phyloP scores from a whole-genome alignment of 2,113 vertebrate genomes.

The Synodontis membranacea region DNA sequence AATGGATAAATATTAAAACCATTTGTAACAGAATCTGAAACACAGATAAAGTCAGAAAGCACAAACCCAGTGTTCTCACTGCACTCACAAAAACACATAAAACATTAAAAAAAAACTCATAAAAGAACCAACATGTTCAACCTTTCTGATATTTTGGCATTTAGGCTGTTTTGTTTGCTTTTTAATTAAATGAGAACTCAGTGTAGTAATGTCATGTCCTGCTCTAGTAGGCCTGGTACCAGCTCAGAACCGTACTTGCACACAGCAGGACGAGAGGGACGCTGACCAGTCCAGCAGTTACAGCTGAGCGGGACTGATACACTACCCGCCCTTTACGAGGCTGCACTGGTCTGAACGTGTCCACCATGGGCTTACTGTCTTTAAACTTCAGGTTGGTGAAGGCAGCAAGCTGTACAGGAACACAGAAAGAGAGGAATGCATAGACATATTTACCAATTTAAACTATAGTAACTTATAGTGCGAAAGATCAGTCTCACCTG shows the following conservation, averaged over 20 bases:
- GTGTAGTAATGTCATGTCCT: not conserved
- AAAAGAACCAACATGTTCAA: not conserved
- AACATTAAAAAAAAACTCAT: not conserved
- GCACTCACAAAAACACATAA: not conserved
- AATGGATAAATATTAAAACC: not conserved
- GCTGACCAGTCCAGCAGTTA: not conserved
- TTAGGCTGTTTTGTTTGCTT: not conserved
- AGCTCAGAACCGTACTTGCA: conserved; percentile 47
- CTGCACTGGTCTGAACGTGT: conserved; percentile 72
- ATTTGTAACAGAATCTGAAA: not conserved
- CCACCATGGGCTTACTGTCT: conserved; percentile 59
- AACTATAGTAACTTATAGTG: too few species aligned
- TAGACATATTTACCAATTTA: not conserved
- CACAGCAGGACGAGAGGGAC: conserved; percentile 43
- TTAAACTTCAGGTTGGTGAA: conserved; percentile 68
- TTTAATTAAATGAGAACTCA: not conserved
- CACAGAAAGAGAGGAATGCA: not conserved
- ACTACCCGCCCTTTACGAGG: conserved; percentile 68
- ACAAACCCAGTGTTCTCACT: not conserved
- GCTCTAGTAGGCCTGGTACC: not conserved
- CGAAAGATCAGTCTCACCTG: too few species aligned
- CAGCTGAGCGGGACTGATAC: conserved; percentile 53
- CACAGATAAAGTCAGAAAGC: not conserved
- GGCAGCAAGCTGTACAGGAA: conserved; percentile 59
- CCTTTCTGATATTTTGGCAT: not conserved